Evolutionary conservation across 2,113 vertebrate genomes (phyloP), one percentile per base, ranked within the genome.

Genomic region (Tachysurus vachellii): DNA sequence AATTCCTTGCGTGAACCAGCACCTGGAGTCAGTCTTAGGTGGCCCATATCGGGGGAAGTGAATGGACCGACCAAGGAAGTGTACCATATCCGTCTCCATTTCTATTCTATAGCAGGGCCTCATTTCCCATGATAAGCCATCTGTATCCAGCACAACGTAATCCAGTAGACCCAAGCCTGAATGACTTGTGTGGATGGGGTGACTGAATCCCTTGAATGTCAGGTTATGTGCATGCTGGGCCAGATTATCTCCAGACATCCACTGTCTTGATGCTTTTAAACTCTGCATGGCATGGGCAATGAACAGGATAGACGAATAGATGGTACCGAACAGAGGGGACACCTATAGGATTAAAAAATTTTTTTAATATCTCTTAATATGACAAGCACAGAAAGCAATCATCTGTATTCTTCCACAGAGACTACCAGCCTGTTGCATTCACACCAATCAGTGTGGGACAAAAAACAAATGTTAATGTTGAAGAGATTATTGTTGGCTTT

Each of bases 271-370:
- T 0, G 61, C 62, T 0, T 89, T 89, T 0, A 96, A 17, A 0
- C 84, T 89, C 75, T 95, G 95, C 85, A 96, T 92, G 0, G 94
- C 95, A 1, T 91, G 90, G 61, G 96, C 97, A 94, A 97, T 90
- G 88, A 97, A 90, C 86, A 93, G 82, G 50, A 99, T 88, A 0
- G 97, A 95, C 82, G 95, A 97, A 82, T 98, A 99, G 93, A 99
- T 96, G 91, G 97, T 99, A 76, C 96, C 96, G 17, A 99, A 99
- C 76, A 99, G 94, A 0, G 98, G 98, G 61, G 98, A 97, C 71
- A 97, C 96, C 98, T 99, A 90, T 0, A 59, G 61, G 21, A 77
- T 53, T 54, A 83, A 28, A 42, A 54, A 0, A 44, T n/a, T 44
- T n/a, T 44, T 36, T 36, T 36, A 36, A 36, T 36, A 36, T 36